A percentile compares a stretch with the other conserved stretches of the same genome.
Evolutionary conservation across 2,888 invertebrate genomes (phyloP).

Genomic region (Oligia latruncula): DNA sequence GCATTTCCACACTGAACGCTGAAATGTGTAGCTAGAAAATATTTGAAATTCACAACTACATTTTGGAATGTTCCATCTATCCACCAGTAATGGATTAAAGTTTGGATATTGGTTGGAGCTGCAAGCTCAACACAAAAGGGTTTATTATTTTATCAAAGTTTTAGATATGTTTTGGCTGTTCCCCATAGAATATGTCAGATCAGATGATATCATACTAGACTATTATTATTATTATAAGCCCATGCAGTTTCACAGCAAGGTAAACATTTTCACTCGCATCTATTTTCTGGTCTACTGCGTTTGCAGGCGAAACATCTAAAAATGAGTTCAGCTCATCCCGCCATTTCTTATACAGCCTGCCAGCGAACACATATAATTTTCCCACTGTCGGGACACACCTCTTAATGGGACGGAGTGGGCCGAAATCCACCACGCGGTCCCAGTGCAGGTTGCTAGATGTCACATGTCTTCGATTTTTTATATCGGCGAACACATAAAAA

Average conservation of each 20-base stretch:
- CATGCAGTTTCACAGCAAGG: too few relatives aligned
- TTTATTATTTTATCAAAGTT: neutral
- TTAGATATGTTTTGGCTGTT: neutral
- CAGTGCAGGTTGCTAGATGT: neutral
- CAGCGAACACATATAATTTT: neutral
- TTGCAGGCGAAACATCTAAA: too few relatives aligned
- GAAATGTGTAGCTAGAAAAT: conserved; percentile 36
- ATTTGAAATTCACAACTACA: conserved; percentile 29
- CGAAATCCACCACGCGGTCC: neutral
- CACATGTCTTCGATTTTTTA: neutral
- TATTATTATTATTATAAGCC: neutral
- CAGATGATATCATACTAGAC: neutral
- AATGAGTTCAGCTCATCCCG: neutral
- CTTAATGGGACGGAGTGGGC: neutral
- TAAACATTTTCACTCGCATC: neutral
- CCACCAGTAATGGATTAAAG: conserved; percentile 49
- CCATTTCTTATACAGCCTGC: neutral
- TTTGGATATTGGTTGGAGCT: conserved; percentile 23
- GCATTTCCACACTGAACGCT: conserved; percentile 10
- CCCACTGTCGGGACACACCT: neutral
- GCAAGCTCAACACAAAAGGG: neutral
- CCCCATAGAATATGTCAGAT: neutral
- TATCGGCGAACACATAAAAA: neutral
- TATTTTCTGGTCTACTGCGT: neutral
- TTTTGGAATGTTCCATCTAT: conserved; percentile 20